Evolutionary conservation across 2,888 invertebrate species (phyloP), one percentile per base, ranked within the genome.

Genomic region (Erpobdella octoculata): DNA sequence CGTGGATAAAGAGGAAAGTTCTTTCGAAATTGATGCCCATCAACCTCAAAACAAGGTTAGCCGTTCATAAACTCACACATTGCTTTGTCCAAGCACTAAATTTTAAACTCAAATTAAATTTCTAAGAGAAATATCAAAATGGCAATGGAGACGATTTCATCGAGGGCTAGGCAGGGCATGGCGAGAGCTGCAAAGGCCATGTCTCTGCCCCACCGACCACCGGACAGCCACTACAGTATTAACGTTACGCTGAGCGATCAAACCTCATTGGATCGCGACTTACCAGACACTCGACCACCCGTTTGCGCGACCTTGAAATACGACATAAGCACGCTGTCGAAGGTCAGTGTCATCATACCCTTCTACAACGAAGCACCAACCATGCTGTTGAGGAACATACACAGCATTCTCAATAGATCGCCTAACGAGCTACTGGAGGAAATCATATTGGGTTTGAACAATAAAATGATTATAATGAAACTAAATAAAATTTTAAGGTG

Each of bases 371-470:
- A 76, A 70, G 76, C 75, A 25, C 71, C 74, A 33, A 72, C 74
- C 33, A 75, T 76, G 74, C 38, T 75, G 0, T 62, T 76, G 38
- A 61, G 75, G 35, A 80, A 81, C 25, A 75, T 81, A 5, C 76
- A 76, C 73, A 76, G 75, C 59, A 53, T 76, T 35, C 74, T 76
- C 58, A 71, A 71, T 31, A 66, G 74, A 33, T 70, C 74, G 8
- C 76, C 75, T 2, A 72, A 74, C 21, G 38, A 61, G 5, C 73
- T 76, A 8, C 72, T 76, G 28, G 73, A 70, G 25, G 72, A 76
- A 41, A 74, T 77, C 58, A 69, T 69, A 33, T 37, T 69, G 6
- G 69, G 37, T 69, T 31, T 4, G 1, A 37, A 1, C 25, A 62
- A 62, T 33, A 35, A 62, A 62, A 9, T 62, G n/a, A 62, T 62